Base-by-base conservation (phyloP, 2,113 vertebrate species). In the Rissa tridactyla region DNA sequence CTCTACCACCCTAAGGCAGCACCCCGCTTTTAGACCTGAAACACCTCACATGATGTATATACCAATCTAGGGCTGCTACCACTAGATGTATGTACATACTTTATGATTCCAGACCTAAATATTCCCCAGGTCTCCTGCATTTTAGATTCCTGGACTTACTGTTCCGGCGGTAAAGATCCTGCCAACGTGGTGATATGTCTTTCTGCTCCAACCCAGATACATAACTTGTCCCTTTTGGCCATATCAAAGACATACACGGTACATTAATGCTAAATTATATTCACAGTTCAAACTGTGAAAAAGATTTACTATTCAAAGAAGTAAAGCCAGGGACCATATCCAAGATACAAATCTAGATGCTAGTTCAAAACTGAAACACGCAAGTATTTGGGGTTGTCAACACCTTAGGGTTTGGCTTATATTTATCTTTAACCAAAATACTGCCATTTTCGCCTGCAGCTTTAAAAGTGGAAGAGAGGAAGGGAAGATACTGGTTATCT, bases 191-290 rank as follows among this genome's bases (percentile, higher is more conserved):
- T 77, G 68, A 90, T 91, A 86, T 9, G 51, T 91, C 75, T 95
- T 71, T 83, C 54, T 70, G 58, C 78, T 97, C 87, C 92, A 95
- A 79, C 58, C 51, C 81, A 2, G 10, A 87, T 82, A 88, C 78
- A 85, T 89, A 96, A 92, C 89, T 88, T 92, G 88, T 95, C 84
- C 91, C 91, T 95, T 94, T 87, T 13, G 40, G 92, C 91, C 84
- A 86, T 86, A 90, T 90, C 85, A 92, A 86, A 95, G 95, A 80
- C 87, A 91, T 78, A 71, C 79, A 94, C 6, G 5, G 87, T 85
- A 86, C 76, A 94, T 96, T 97, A 96, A 95, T 94, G 75, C 54
- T 95, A 93, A 95, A 97, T 88, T 95, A 95, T 94, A 93, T 91
- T 95, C 86, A 95, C 81, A 94, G 89, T 90, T 97, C 88, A 97